Evolutionary conservation across 2,888 invertebrate genomes (phyloP).

Genomic region (Zygogramma bicolorata): DNA sequence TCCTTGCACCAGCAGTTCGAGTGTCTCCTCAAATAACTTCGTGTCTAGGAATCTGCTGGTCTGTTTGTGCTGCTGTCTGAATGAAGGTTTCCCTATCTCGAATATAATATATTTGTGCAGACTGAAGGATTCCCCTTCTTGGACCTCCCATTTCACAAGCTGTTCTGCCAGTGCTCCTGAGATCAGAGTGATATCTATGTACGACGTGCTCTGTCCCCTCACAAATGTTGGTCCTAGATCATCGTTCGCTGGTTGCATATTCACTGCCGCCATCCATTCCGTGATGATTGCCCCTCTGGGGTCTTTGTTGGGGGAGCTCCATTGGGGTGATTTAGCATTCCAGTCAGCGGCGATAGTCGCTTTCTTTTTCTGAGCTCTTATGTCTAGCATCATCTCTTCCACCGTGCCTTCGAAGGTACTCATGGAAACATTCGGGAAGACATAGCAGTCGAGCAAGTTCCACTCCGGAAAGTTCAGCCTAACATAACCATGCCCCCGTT

Average conservation of each 20-base stretch:
- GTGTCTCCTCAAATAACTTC: background rate
- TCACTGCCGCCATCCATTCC: background rate
- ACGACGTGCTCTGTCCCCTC: background rate
- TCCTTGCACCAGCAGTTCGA: background rate
- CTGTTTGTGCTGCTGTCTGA: background rate
- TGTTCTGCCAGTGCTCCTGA: background rate
- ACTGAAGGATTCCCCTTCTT: background rate
- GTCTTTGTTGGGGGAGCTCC: background rate
- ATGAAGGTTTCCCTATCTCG: background rate
- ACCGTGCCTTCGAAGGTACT: too few relatives aligned
- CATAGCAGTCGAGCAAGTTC: too few relatives aligned
- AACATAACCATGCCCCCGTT: too few relatives aligned
- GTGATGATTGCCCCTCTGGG: background rate
- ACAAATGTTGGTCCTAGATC: background rate
- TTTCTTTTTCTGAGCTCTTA: too few relatives aligned
- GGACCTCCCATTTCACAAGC: background rate
- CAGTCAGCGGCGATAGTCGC: background rate
- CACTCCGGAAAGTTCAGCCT: too few relatives aligned
- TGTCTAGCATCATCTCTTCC: too few relatives aligned
- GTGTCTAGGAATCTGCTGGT: background rate
- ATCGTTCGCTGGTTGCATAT: background rate
- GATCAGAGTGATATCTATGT: background rate
- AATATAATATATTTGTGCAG: background rate
- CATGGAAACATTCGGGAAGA: too few relatives aligned
- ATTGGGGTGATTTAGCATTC: background rate